phyloP scores from a whole-genome alignment of 2,797 vertebrate genomes.

The Ambastaia sidthimunki region DNA sequence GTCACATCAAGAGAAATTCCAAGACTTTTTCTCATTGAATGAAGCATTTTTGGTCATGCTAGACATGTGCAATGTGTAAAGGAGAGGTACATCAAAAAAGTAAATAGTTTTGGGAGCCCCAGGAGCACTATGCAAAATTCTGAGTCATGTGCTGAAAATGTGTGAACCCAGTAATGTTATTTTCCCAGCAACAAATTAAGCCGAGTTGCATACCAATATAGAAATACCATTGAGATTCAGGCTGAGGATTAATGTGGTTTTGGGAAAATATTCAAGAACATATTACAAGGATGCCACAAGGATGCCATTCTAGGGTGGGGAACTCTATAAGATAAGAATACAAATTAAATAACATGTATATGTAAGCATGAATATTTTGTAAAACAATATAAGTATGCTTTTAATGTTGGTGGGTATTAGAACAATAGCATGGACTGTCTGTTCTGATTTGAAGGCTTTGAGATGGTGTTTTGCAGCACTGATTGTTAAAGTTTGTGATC shows the following conservation, averaged over 20 bases:
- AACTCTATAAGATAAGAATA: not conserved
- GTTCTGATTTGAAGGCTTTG: no score
- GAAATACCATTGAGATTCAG: slow-evolving; percentile 16
- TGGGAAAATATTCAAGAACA: not conserved
- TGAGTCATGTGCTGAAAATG: not conserved
- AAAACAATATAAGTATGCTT: not conserved
- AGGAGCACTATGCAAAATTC: not conserved
- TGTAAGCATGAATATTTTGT: no score
- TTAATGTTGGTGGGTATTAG: no score
- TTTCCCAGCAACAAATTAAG: slow-evolving; percentile 1
- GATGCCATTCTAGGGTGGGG: not conserved
- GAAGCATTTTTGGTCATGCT: not conserved
- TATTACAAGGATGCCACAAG: not conserved
- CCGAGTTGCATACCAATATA: not conserved
- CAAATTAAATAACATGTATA: not conserved
- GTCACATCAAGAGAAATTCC: slow-evolving; percentile 18
- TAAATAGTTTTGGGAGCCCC: not conserved
- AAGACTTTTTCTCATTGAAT: slow-evolving; percentile 8
- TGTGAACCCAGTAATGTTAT: slow-evolving; percentile 3
- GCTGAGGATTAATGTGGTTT: slow-evolving; percentile 3
- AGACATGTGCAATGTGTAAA: not conserved
- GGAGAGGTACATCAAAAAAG: slow-evolving; percentile 5
- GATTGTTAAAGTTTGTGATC: no score
- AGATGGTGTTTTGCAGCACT: no score
- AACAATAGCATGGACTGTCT: no score